A percentile compares a stretch with the other conserved stretches of the same genome.
Evolutionary conservation across 1,140 invertebrate genomes (phyloP).

Genomic region (Halictus rubicundus): DNA sequence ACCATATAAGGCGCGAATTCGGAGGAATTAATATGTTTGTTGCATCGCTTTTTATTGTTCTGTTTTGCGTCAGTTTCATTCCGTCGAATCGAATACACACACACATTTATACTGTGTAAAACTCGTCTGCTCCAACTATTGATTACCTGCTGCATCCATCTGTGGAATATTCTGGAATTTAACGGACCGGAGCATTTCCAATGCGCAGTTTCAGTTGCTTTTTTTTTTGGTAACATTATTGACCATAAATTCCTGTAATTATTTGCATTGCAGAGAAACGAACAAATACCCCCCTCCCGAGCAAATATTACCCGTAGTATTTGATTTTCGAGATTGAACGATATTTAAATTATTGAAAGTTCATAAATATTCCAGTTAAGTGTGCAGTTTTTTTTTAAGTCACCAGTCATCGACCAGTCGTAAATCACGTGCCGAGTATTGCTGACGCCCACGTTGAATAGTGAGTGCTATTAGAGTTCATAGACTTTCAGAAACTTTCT

Average conservation of each 20-base stretch:
- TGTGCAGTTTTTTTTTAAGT: too few relatives aligned
- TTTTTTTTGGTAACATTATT: neutral
- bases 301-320: too few relatives aligned
- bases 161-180: constrained; percentile 59
- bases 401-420: too few relatives aligned
- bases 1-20: neutral
- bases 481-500: too few relatives aligned
- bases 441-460: too few relatives aligned
- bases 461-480: too few relatives aligned
- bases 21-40: neutral
- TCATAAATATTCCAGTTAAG: too few relatives aligned
- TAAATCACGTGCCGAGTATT: too few relatives aligned
- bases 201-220: neutral
- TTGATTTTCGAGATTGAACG: too few relatives aligned
- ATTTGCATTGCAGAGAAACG: too few relatives aligned
- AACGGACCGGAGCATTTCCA: constrained; percentile 21
- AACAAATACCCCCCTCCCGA: too few relatives aligned
- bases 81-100: neutral
- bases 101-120: constrained; percentile 4
- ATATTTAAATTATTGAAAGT: too few relatives aligned
- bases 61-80: neutral
- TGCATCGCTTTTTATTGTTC: neutral
- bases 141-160: constrained; percentile 60
- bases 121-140: constrained; percentile 61
- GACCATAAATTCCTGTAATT: neutral